Evolutionary conservation across 2,888 invertebrate species (phyloP).

Genomic region (Macrosoma leucophasiata): DNA sequence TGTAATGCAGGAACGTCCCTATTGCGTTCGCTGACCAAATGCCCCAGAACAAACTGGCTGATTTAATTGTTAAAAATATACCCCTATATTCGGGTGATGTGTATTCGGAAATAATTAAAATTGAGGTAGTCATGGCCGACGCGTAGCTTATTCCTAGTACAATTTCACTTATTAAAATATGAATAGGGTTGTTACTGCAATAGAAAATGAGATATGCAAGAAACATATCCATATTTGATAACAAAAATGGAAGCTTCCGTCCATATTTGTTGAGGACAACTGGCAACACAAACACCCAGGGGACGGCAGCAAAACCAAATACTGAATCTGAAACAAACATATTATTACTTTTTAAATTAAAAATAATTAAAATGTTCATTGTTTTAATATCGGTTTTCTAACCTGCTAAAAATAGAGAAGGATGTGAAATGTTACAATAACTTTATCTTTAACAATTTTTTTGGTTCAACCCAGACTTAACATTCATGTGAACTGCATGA

Average conservation of each 20-base stretch:
- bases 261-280: neutral
- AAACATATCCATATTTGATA: neutral
- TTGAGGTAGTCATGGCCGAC: conserved; percentile 1
- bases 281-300: neutral
- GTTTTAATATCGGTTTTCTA: neutral
- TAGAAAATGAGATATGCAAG: conserved; percentile 17
- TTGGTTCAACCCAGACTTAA: too few species aligned
- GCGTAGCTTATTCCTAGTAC: conserved; percentile 5
- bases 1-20: conserved; percentile 30
- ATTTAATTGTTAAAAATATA: conserved; percentile 29
- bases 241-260: neutral
- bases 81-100: conserved; percentile 29
- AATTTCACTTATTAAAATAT: conserved; percentile 30
- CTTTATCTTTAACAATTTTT: too few species aligned
- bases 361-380: neutral
- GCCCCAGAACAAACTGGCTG: conserved; percentile 31
- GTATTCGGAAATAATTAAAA: conserved; percentile 27
- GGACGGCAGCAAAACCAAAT: neutral
- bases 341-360: neutral
- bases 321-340: neutral
- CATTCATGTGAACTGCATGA: too few species aligned
- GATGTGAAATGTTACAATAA: too few species aligned
- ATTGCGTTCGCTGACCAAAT: conserved; percentile 34
- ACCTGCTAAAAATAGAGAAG: too few species aligned
- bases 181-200: conserved; percentile 23